phyloP scores from a whole-genome alignment of 2,797 vertebrate genomes.

The Tenualosa thibaudeaui region DNA sequence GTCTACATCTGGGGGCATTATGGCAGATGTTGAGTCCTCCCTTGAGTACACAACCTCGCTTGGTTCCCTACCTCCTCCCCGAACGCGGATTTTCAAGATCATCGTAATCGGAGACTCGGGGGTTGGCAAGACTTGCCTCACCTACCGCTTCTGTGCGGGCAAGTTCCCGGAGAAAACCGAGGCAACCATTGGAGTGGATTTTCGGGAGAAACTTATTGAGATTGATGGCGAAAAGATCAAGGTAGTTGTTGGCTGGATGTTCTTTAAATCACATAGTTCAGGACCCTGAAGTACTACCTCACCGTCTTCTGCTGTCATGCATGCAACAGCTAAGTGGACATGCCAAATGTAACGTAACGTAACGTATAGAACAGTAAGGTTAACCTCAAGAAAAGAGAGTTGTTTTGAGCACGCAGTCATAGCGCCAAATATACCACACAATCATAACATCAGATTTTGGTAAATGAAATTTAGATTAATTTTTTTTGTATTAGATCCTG shows the following conservation, averaged over 20 bases:
- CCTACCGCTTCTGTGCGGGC: constrained; percentile 93
- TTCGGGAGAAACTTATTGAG: constrained; percentile 89
- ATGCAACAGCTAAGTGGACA: background rate
- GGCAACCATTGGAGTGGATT: constrained; percentile 97
- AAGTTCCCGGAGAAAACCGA: constrained; percentile 95
- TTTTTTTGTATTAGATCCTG: too few species aligned
- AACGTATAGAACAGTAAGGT: background rate
- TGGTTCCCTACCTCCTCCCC: constrained; percentile 74
- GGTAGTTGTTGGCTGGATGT: constrained; percentile 66
- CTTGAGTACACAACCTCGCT: constrained; percentile 77
- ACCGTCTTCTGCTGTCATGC: background rate
- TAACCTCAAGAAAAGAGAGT: background rate
- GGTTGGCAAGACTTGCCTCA: constrained; percentile 97
- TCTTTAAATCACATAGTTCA: background rate
- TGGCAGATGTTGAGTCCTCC: constrained; percentile 78
- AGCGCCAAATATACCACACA: background rate
- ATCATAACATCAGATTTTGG: background rate
- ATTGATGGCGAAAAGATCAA: constrained; percentile 95
- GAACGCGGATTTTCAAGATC: constrained; percentile 95
- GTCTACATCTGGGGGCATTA: constrained; percentile 36
- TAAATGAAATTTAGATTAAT: background rate
- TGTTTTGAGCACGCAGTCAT: background rate
- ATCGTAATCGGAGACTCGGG: constrained; percentile 97
- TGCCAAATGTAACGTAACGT: background rate
- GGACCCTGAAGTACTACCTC: background rate